phyloP scores from a whole-genome alignment of 2,113 vertebrate species.

The Sinocyclocheilus grahami region DNA sequence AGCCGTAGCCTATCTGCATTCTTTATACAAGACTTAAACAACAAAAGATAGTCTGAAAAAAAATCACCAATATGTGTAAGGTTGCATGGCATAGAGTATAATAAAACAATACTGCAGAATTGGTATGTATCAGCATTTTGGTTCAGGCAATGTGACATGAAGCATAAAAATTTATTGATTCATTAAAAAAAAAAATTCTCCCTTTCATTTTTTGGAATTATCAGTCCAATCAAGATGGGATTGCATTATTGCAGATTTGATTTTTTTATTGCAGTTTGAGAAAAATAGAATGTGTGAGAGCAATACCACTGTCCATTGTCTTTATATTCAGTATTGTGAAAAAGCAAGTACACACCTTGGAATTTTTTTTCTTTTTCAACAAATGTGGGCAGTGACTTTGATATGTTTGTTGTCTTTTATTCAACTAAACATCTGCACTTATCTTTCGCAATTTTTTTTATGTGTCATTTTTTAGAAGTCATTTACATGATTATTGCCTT shows the following conservation, averaged over 20 bases:
- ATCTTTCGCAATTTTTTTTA: too few species aligned
- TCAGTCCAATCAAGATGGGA: too few species aligned
- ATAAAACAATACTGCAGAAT: not conserved
- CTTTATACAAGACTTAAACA: constrained; percentile 3
- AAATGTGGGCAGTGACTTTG: not conserved
- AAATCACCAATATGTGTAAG: not conserved
- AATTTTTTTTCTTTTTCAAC: not conserved
- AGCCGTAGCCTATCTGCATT: not conserved
- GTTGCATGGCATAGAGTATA: not conserved
- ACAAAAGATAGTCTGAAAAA: not conserved
- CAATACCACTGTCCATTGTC: not conserved
- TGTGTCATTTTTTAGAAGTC: too few species aligned
- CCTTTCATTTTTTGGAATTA: too few species aligned
- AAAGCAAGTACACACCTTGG: not conserved
- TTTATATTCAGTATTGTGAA: not conserved
- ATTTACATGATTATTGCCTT: too few species aligned
- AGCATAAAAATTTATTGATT: not conserved
- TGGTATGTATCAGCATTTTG: not conserved
- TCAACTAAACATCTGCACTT: too few species aligned
- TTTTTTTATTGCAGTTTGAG: too few species aligned
- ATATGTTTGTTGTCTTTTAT: not conserved
- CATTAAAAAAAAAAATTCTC: too few species aligned
- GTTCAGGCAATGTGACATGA: not conserved
- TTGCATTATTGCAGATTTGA: too few species aligned
- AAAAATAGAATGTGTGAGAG: too few species aligned